Evolutionary conservation across 2,797 vertebrate genomes (phyloP), one percentile per base, ranked within the genome.

Genomic region (Pelobates cultripes): DNA sequence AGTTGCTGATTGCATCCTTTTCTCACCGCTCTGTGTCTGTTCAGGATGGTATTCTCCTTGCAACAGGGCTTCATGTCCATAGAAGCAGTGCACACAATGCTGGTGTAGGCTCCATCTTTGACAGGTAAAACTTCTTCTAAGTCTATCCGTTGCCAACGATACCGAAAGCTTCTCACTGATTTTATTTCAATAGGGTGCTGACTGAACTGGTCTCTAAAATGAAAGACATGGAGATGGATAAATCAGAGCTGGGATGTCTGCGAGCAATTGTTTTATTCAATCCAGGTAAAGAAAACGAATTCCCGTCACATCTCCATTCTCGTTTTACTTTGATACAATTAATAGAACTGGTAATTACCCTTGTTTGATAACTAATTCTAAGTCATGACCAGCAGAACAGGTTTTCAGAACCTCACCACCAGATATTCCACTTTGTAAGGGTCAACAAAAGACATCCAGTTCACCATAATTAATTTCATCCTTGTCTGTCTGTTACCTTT

Each of bases 221-320:
- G 97, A 98, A 98, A 86, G 97, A 99, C 81, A 99, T 99, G 97
- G 95, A 97, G 92, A 98, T 99, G 97, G 97, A 99, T 85, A 98
- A 98, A 86, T 97, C 97, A 0, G 97, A 99, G 89, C 91, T 99
- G 43, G 97, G 97, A 5, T 99, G 97, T 86, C 93, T 98, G 79
- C 92, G 97, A 85, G 97, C 97, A 85, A 98, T 99, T 6, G 97
- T 99, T 80, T 94, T 99, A 44, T 99, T 99, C 79, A 99, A 99
- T 88, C 97, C 97, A 87, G 97, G 97, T 98, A 80, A 86, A 69
- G 0, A 0, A 0, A 0, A 0, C 3, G 64, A 2, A 51, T 17
- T 66, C 40, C 63, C 5, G 28, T 28, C 28, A 28, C 10, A 51
- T 51, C 5, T 51, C 47, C 47, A 51, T 51, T 51, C 47, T 51